Base-by-base conservation (phyloP, 64 coral and sea anemone species). In the Montipora capricornis region DNA sequence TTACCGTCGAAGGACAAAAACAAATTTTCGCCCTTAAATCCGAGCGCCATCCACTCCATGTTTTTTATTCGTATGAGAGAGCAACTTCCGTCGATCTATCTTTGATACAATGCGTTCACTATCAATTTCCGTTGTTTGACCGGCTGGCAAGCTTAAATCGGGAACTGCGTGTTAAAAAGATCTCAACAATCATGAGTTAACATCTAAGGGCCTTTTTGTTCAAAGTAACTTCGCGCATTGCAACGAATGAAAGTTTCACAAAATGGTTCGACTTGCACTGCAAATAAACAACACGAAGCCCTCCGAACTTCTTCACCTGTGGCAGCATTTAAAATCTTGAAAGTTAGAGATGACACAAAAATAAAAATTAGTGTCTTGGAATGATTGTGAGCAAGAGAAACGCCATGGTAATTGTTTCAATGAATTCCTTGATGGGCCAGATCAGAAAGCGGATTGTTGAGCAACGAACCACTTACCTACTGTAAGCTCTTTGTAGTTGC, bases 91-190 rank as follows among this genome's bases (percentile, higher is more conserved):
- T 50, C 70, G 71, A 86, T 86, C 67, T 86, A 44, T 71, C 24
- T 73, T 86, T 86, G 82, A 86, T 86, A 86, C 82, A 86, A 86
- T 86, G 66, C 15, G 71, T 86, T 71, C 82, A 68, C 45, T 71
- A 48, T 9, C n/a, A 64, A 47, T 86, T 71, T 86, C 82, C 82
- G 82, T 86, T 86, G 82, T 86, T 86, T 86, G 82, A 86, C 50
- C 82, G 62, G 15, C 66, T 68, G 22, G 19, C 68, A 4, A 71
- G 68, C 62, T 5, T 10, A 71, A 70, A 73, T 16, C 82, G 17
- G 62, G 44, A 44, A 5, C 49, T 71, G 61, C 8, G 46, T 14
- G 64, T 73, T 78, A 4, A 57, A 49, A 71, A 86, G 82, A 69
- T 86, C 22, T 24, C 47, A 73, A 86, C 62, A 47, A 71, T 9